Evolutionary conservation across 2,797 vertebrate genomes (phyloP).

Genomic region (Podarcis siculus): DNA sequence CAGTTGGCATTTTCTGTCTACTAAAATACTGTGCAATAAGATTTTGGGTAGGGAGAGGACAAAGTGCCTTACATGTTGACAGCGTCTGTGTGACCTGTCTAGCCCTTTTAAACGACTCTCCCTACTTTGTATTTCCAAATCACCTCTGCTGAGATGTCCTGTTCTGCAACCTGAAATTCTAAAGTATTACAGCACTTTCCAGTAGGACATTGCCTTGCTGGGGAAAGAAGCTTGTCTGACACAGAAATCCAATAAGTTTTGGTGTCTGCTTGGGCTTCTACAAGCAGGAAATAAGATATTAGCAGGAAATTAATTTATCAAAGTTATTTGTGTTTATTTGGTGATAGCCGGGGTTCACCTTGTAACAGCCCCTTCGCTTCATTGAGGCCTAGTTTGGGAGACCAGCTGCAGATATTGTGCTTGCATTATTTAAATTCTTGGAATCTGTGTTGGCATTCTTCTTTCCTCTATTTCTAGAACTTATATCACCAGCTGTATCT

Average conservation of each 20-base stretch:
- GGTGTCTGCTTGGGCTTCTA: background rate
- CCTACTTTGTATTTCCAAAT: background rate
- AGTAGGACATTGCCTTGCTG: background rate
- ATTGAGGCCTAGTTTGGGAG: background rate
- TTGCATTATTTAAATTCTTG: background rate
- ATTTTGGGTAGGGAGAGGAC: too few relatives aligned
- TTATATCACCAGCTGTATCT: too few relatives aligned
- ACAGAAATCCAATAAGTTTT: accelerated
- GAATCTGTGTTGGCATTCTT: background rate
- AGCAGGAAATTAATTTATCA: background rate
- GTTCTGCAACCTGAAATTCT: accelerated
- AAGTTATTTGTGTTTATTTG: background rate
- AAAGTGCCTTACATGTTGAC: background rate
- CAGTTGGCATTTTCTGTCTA: background rate
- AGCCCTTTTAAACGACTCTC: background rate
- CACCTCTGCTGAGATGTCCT: accelerated
- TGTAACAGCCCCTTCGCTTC: background rate
- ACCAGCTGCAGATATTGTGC: background rate
- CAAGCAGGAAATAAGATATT: background rate
- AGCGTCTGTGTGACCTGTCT: accelerated
- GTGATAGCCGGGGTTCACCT: too few relatives aligned
- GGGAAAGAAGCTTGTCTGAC: accelerated
- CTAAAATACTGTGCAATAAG: background rate
- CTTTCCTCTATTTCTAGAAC: background rate
- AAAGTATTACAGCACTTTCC: background rate